Evolutionary conservation across 2,797 vertebrate genomes (phyloP), one percentile per base, ranked within the genome.

Genomic region (Alauda arvensis): DNA sequence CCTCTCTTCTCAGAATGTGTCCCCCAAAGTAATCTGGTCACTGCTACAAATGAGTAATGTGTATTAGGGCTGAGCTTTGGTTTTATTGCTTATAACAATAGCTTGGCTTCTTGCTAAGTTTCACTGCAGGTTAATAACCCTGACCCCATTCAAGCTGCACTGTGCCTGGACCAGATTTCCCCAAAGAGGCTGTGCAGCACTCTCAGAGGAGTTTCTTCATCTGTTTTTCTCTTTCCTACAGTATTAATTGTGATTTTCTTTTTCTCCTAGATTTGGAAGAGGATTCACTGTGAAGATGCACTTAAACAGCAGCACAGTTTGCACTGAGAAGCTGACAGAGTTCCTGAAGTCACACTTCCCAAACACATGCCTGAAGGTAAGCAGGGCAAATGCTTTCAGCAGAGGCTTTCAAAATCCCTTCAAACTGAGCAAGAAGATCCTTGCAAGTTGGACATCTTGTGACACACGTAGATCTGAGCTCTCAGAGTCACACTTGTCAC

Each of bases 281-380:
- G 99, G 99, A 80, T 99, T 99, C 96, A 99, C 99, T 28, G 98
- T 99, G 95, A 99, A 98, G 95, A 98, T 99, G 98, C 98, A 99
- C 94, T 97, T 99, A 96, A 97, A 98, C 23, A 95, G 95, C 90
- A 96, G 95, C 85, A 96, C 95, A 63, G 96, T 96, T 76, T 96
- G 96, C 80, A 96, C 97, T 42, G 97, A 98, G 66, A 92, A 68
- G 37, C 97, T 99, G 95, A 99, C 98, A 29, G 90, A 90, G 62
- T 99, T 99, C 97, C 99, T 99, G 98, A 98, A 98, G 94, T 86
- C 93, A 61, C 96, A 96, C 88, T 99, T 99, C 87, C 98, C 99
- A 89, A 98, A 98, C 85, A 99, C 98, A 20, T 98, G 97, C 94
- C 97, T 99, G 92, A 99, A 99, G 98, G 99, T 99, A 96, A 97